phyloP scores from a whole-genome alignment of 2,797 vertebrate species.

The Halcyon leucocephala region DNA sequence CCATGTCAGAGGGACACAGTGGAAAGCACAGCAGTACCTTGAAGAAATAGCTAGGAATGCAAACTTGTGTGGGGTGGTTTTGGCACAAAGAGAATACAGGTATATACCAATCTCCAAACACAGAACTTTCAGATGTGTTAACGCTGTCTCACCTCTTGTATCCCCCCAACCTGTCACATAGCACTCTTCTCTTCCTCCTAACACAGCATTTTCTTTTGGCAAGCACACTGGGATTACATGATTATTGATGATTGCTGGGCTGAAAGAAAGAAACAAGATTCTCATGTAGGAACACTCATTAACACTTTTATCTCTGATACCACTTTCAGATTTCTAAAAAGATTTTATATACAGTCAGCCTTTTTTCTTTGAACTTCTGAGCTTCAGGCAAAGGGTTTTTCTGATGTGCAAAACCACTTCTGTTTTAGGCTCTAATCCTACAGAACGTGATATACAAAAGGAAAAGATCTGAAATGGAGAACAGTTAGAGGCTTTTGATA shows the following conservation, averaged over 20 bases:
- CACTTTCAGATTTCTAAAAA: background rate
- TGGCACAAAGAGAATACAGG: background rate
- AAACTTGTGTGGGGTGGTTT: background rate
- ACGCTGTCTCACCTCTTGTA: constrained; percentile 83
- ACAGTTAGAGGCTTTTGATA: background rate
- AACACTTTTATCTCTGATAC: background rate
- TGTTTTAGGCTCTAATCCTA: background rate
- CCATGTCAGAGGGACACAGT: background rate
- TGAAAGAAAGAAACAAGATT: constrained; percentile 69
- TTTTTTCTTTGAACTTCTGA: background rate
- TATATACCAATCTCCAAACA: background rate
- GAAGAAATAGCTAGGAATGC: background rate
- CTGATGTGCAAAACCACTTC: background rate
- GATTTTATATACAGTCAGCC: background rate
- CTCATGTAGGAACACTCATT: background rate
- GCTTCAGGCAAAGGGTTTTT: background rate
- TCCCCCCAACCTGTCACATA: constrained; percentile 96
- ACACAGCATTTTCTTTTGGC: constrained; percentile 83
- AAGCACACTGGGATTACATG: constrained; percentile 88
- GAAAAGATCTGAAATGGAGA: background rate
- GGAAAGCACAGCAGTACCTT: background rate
- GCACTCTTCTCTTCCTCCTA: constrained; percentile 87
- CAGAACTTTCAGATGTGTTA: background rate
- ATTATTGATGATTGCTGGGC: constrained; percentile 84
- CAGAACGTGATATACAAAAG: background rate